Evolutionary conservation across 2,888 invertebrate genomes (phyloP).

Genomic region (Rotaria socialis): DNA sequence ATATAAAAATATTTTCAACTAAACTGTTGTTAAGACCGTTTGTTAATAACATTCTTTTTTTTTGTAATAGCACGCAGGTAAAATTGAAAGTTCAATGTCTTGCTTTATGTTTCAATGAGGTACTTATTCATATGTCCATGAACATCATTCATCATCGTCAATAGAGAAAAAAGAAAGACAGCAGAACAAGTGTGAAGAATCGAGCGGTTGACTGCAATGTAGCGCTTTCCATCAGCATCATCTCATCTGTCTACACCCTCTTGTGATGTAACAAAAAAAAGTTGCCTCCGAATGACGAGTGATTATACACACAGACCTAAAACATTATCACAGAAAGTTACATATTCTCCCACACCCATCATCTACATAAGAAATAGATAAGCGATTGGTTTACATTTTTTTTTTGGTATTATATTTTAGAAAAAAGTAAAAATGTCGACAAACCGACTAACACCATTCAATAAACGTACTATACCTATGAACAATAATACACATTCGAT

Average conservation of each 20-base stretch:
- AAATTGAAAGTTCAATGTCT: conserved; percentile 29
- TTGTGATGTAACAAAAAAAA: not conserved
- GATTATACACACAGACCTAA: conserved; percentile 15
- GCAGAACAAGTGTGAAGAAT: conserved; percentile 14
- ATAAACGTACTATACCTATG: not conserved
- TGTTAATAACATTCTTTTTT: not conserved
- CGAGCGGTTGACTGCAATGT: not conserved
- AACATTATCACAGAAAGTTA: not conserved
- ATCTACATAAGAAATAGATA: not conserved
- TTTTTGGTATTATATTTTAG: not conserved
- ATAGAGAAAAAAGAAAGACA: not conserved
- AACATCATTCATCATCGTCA: conserved; percentile 22
- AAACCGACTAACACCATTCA: conserved; percentile 6
- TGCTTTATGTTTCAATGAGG: not conserved
- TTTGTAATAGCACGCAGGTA: not conserved
- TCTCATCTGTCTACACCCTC: conserved; percentile 29
- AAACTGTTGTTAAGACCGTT: not conserved
- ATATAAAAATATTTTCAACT: not conserved
- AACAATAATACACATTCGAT: not conserved
- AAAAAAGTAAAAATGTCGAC: not conserved
- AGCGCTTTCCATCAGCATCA: not conserved
- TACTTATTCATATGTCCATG: conserved; percentile 17
- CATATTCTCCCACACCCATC: no score
- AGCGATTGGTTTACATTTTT: not conserved
- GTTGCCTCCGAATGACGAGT: conserved; percentile 11